Evolutionary conservation across 2,888 invertebrate species (phyloP), one percentile per base, ranked within the genome.

Genomic region (Meteorus cinctellus): DNA sequence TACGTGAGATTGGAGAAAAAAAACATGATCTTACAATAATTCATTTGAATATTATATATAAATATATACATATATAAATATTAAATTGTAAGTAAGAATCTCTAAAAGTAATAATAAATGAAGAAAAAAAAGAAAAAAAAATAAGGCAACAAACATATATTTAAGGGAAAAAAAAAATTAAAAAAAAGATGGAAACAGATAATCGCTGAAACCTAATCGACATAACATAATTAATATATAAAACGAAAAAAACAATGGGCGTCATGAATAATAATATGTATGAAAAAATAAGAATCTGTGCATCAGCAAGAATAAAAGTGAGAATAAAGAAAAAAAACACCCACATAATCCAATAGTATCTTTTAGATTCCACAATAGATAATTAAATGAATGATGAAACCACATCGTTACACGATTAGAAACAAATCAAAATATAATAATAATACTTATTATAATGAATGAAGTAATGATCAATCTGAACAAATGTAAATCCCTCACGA

Each of bases 351-450:
- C 19, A 19, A 5, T 55, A 55, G 19, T 55, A 19, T 55, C 55
- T 55, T 55, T 8, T 55, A 55, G 55, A n/a, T 55, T 19, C 55
- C 55, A 55, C 55, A 55, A 55, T 55, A 55, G 8, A 55, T 8
- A 2, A 41, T 41, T 19, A 55, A 24, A 55, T 2, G 16, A 48
- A 48, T n/a, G n/a, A n/a, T n/a, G 2, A 55, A 55, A 55, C n/a
- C 4, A 55, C 41, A 12, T 41, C 41, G 2, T 12, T 2, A 41
- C 19, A 19, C 24, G 8, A 24, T 55, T 55, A 10, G 41, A 41
- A 41, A 41, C n/a, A n/a, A 48, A 48, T 48, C 48, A 48, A 48
- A 16, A 48, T 2, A 48, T 48, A 48, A 48, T 48, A 48, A n/a
- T 48, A n/a, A 48, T 48, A n/a, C n/a, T 6, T 8, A 55, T 41